Evolutionary conservation across 2,113 vertebrate species (phyloP).

Genomic region (Cochlearius cochlearius): DNA sequence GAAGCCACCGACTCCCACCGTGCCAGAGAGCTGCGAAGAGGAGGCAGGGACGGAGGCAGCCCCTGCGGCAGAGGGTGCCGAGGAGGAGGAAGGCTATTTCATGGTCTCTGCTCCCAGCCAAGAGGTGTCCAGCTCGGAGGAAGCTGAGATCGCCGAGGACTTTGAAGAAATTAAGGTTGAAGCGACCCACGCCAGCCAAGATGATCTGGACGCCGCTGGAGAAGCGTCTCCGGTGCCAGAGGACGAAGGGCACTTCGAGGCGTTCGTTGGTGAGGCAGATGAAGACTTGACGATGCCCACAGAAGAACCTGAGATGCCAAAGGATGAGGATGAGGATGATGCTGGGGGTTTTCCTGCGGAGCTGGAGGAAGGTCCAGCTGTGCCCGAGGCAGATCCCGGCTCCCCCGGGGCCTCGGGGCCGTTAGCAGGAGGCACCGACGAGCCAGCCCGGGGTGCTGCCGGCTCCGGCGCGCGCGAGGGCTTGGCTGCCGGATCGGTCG

Average conservation of each 20-base stretch:
- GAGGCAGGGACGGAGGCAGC: not conserved
- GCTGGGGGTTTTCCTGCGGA: not conserved
- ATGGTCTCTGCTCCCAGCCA: not conserved
- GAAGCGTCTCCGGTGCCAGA: not conserved
- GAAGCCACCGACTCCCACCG: fast-evolving
- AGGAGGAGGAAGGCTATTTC: conserved; percentile 39
- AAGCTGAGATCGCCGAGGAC: not conserved
- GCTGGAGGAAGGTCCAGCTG: not conserved
- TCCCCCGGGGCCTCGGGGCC: fast-evolving
- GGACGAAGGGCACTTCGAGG: fast-evolving
- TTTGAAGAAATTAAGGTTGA: conserved; percentile 21
- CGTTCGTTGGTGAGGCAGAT: fast-evolving
- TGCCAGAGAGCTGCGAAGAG: not conserved
- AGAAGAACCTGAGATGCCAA: not conserved
- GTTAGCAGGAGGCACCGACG: fast-evolving
- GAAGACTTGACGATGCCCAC: not conserved
- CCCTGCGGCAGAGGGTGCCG: conserved; percentile 4
- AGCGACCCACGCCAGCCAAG: not conserved
- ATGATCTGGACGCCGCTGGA: not conserved
- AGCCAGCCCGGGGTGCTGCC: not conserved
- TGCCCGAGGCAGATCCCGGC: not conserved
- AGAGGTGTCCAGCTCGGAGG: not conserved
- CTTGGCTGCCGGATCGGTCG: fast-evolving
- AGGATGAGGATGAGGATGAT: not conserved
- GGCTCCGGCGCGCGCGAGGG: fast-evolving